Base-by-base conservation (phyloP, 2,113 vertebrate species). In the Semnornis frantzii region DNA sequence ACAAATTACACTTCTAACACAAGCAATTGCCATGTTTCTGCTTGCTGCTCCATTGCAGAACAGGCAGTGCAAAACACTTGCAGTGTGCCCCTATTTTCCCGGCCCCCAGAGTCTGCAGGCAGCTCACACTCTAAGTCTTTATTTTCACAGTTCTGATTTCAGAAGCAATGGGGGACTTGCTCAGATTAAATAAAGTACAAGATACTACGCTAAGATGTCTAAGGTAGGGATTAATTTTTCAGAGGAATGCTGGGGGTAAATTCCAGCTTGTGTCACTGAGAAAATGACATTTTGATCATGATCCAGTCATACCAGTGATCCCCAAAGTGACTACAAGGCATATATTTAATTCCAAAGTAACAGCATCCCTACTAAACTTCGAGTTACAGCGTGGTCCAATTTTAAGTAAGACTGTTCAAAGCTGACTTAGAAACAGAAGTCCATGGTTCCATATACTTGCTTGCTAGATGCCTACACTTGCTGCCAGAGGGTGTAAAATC, bases 391-490 rank as follows among this genome's bases (percentile, higher is more conserved):
- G 15, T 4, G 8, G n/a, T 20, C 54, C 24, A 9, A 11, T 80
- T 70, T 48, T 62, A 39, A 54, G 46, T 80, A 34, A 62, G 9
- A 48, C 21, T 72, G 6, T 25, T 90, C 44, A 52, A 46, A 58
- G 5, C 39, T 39, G 23, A 14, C 44, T 50, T 60, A n/a, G 73
- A 37, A 65, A 46, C 37, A 39, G 4, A 66, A 60, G 10, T 21
- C 20, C 8, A 3, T 24, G 39, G 30, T 6, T 74, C 75, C 2
- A 1, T 20, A 52, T 2, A 4, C 17, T 21, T 2, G 1, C 27
- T 39, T 3, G 3, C 24, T 44, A 27, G 31, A 15, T 15, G 34
- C 31, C 24, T n/a, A 39, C 15, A 44, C 31, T 50, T 1, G 0
- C 12, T 14, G 37, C 65, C 20, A 24, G 18, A 12, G 42, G 6